These are phyloP conservation scores for Enchytraeus crypticus DNA, from an alignment of 2,888 invertebrate genomes.

Conservation along the genomic window DNA sequence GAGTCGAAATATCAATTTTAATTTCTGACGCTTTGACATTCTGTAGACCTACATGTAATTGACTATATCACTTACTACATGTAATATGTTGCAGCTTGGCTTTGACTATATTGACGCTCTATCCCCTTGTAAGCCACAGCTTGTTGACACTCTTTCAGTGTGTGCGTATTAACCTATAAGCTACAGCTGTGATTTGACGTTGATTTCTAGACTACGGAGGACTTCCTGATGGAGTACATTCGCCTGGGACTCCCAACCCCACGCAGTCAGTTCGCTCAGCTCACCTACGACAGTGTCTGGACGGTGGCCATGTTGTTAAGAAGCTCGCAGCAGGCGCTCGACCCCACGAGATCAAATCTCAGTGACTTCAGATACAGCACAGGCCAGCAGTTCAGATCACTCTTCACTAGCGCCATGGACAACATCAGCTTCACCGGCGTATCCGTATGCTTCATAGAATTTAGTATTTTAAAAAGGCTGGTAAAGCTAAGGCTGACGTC, in stretches of 20 bases:
- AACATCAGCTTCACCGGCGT: conserved; percentile 71
- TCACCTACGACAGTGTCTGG: conserved; percentile 85
- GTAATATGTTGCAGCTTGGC: too few relatives aligned
- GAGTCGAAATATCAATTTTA: too few relatives aligned
- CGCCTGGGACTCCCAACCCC: conserved; percentile 37
- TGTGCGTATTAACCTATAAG: too few relatives aligned
- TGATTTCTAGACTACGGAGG: conserved; percentile 56
- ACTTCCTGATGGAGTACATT: conserved; percentile 58
- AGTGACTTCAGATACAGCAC: conserved; percentile 63
- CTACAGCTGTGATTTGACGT: too few relatives aligned
- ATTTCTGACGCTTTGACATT: too few relatives aligned
- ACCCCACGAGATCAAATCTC: conserved; percentile 51
- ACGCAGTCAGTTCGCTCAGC: conserved; percentile 58
- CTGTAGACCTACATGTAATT: too few relatives aligned
- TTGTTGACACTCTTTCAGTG: too few relatives aligned
- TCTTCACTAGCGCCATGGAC: conserved; percentile 64
- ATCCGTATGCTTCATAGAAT: conserved; percentile 61
- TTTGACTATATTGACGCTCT: too few relatives aligned
- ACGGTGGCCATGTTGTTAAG: conserved; percentile 69
- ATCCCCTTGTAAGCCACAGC: too few relatives aligned
- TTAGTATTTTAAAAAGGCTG: not conserved
- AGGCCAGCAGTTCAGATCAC: conserved; percentile 60
- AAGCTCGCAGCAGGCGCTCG: conserved; percentile 44
- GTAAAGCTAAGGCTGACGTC: too few relatives aligned
- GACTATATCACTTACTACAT: too few relatives aligned